Evolutionary conservation across 2,113 vertebrate genomes (phyloP).

Genomic region (Chaenocephalus aceratus): DNA sequence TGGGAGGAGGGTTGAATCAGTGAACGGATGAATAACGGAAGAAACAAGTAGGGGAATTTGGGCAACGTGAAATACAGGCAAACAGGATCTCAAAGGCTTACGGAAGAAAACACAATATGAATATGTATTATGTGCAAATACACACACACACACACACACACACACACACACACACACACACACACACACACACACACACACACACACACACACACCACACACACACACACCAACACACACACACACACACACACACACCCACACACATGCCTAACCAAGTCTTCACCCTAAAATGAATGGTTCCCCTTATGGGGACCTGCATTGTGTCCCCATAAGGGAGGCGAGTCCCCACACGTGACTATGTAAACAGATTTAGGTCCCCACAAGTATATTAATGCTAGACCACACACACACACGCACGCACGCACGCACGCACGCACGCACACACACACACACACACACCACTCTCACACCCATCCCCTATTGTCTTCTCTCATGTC

Average conservation of each 20-base stretch:
- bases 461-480: background rate
- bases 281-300: too few relatives aligned
- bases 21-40: background rate
- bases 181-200: too few relatives aligned
- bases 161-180: too few relatives aligned
- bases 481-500: slow-evolving; percentile 32
- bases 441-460: background rate
- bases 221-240: background rate
- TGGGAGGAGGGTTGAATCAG: background rate
- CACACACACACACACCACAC: too few relatives aligned
- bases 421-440: background rate
- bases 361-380: too few relatives aligned
- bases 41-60: background rate
- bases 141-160: background rate
- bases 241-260: background rate
- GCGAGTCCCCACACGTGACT: too few relatives aligned
- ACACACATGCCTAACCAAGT: background rate
- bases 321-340: too few relatives aligned
- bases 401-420: background rate
- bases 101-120: background rate
- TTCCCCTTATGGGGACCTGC: too few relatives aligned
- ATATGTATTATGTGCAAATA: background rate
- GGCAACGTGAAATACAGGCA: background rate
- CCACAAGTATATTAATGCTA: too few relatives aligned
- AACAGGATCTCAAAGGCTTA: background rate